Evolutionary conservation across 2,797 vertebrate species (phyloP).

Genomic region (Tapirus indicus): DNA sequence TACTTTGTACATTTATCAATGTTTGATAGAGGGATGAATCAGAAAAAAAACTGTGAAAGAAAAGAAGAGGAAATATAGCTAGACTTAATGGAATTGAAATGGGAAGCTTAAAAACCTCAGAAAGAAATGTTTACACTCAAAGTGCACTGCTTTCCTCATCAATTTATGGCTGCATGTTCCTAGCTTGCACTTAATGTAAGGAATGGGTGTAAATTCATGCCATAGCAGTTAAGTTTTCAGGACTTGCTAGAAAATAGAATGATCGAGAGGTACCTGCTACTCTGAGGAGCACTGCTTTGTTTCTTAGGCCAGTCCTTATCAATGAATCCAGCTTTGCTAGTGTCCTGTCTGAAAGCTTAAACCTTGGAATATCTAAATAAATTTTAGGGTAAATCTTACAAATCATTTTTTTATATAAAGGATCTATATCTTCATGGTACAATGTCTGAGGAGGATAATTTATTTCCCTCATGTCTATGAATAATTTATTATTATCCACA

Average conservation of each 20-base stretch:
- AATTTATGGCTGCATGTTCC: conserved; percentile 59
- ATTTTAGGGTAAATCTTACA: conserved; percentile 23
- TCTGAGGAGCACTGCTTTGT: conserved; percentile 33
- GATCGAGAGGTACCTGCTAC: conserved; percentile 16
- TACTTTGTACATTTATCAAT: conserved; percentile 52
- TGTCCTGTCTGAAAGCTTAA: conserved; percentile 4
- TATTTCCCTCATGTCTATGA: conserved; percentile 50
- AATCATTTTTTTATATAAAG: conserved; percentile 41
- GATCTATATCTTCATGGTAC: not conserved
- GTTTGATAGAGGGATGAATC: not conserved
- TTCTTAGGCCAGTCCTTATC: not conserved
- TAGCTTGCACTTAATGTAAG: conserved; percentile 61
- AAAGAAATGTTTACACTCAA: conserved; percentile 62
- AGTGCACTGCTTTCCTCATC: not conserved
- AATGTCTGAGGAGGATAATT: not conserved
- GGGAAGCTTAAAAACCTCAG: conserved; percentile 55
- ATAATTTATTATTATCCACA: conserved; percentile 44
- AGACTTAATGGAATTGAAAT: conserved; percentile 64
- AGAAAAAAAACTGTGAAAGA: not conserved
- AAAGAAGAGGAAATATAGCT: conserved; percentile 34
- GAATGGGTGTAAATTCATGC: conserved; percentile 59
- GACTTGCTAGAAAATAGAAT: conserved; percentile 49
- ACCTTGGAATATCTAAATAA: conserved; percentile 10
- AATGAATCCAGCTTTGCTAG: not conserved
- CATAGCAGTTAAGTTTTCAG: conserved; percentile 36